Conservation (phyloP, 2,113 vertebrate species). For the Catharus minimus region DNA sequence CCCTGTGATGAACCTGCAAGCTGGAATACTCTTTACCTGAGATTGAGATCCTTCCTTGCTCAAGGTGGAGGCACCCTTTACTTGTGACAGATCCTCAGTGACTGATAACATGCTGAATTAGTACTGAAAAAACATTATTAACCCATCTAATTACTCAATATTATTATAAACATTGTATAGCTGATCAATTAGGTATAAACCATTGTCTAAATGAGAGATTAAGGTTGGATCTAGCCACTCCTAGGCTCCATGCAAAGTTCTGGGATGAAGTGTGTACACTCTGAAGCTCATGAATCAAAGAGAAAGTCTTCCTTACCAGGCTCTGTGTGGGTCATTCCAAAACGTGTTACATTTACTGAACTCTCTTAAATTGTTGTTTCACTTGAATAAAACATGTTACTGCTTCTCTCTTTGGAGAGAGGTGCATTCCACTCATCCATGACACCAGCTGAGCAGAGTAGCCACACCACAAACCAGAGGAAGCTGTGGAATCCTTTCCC, state of each 20-base stretch:
- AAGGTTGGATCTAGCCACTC: background rate
- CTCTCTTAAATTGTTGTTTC: background rate
- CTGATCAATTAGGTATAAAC: background rate
- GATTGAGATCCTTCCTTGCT: background rate
- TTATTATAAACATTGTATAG: background rate
- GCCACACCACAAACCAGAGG: background rate
- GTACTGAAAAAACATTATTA: background rate
- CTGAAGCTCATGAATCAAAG: background rate
- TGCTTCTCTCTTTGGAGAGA: background rate
- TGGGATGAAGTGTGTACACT: accelerated
- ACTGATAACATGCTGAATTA: background rate
- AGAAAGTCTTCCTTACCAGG: background rate
- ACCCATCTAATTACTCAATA: background rate
- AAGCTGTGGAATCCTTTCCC: background rate
- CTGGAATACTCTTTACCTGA: background rate
- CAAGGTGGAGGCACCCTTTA: background rate
- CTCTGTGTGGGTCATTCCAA: background rate
- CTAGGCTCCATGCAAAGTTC: background rate
- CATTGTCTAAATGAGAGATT: background rate
- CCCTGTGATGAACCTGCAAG: background rate
- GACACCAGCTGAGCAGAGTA: background rate
- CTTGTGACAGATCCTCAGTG: background rate
- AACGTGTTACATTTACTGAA: background rate
- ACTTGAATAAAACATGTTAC: background rate
- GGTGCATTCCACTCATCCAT: background rate